Conservation (phyloP, 2,888 invertebrate genomes). For the Boloria selene region DNA sequence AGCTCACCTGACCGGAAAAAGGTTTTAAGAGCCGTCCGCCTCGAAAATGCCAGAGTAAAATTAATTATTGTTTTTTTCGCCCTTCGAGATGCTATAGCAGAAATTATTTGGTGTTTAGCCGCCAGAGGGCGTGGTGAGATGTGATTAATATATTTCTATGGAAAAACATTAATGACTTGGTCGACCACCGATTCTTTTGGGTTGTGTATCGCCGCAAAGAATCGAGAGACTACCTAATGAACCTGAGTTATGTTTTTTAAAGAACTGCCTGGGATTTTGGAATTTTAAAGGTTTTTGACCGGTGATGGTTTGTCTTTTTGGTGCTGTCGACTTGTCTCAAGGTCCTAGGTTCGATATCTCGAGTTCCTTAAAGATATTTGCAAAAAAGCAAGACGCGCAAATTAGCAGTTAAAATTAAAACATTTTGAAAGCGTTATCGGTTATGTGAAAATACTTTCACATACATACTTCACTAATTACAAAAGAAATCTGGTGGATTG, state of each 20-base stretch:
- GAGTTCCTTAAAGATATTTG: no score
- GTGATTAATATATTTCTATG: conserved; percentile 80
- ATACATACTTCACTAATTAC: no score
- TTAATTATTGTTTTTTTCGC: conserved; percentile 73
- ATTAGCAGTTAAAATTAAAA: no score
- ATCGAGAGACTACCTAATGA: conserved; percentile 34
- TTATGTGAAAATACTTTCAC: no score
- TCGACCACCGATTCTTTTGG: conserved; percentile 50
- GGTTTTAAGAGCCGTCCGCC: conserved; percentile 53
- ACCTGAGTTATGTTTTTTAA: conserved; percentile 34
- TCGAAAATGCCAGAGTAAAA: conserved; percentile 70
- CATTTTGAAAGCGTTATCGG: no score
- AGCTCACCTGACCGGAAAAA: conserved; percentile 63
- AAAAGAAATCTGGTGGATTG: no score
- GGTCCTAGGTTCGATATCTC: not conserved
- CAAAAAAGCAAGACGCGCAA: no score
- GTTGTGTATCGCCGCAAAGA: conserved; percentile 37
- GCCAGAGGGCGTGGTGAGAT: conserved; percentile 68
- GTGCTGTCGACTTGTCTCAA: not conserved
- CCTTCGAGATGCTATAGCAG: conserved; percentile 68
- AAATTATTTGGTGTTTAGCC: conserved; percentile 81
- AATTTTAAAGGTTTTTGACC: conserved; percentile 8
- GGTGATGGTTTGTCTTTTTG: not conserved
- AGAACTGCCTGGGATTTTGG: conserved; percentile 24
- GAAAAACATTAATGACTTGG: conserved; percentile 73